Conservation (phyloP, 2,888 invertebrate genomes). For the Apantesis nais region DNA sequence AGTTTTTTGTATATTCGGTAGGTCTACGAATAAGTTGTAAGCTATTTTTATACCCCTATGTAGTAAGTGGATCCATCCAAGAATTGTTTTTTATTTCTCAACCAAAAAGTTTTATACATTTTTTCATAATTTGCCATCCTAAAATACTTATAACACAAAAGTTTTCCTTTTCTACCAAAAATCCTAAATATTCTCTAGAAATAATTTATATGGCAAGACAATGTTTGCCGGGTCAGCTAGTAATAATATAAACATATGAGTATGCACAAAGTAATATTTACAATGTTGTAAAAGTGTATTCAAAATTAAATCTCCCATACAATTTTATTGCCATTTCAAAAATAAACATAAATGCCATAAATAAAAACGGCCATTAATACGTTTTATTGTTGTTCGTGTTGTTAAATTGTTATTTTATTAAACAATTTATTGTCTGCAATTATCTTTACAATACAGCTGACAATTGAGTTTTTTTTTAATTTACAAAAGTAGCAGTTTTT, state of each 20-base stretch:
- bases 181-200: no score
- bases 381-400: constrained; percentile 28
- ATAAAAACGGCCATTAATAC: constrained; percentile 34
- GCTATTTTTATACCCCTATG: no score
- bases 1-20: no score
- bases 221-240: no score
- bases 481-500: not conserved
- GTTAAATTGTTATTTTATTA: constrained; percentile 23
- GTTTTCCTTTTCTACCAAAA: no score
- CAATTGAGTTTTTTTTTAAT: constrained; percentile 9
- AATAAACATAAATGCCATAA: constrained; percentile 33
- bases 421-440: constrained; percentile 26
- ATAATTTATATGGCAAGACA: no score
- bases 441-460: constrained; percentile 7
- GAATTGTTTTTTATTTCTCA: no score
- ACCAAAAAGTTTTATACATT: no score
- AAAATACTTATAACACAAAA: no score
- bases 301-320: constrained; percentile 45
- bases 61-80: no score
- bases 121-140: no score
- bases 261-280: constrained; percentile 2
- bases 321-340: constrained; percentile 47
- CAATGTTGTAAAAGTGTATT: constrained; percentile 10
- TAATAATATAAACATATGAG: not conserved
- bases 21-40: no score